These are phyloP conservation scores for Neostethus bicornis DNA, from an alignment of 2,797 vertebrate genomes.

Conservation along the genomic window DNA sequence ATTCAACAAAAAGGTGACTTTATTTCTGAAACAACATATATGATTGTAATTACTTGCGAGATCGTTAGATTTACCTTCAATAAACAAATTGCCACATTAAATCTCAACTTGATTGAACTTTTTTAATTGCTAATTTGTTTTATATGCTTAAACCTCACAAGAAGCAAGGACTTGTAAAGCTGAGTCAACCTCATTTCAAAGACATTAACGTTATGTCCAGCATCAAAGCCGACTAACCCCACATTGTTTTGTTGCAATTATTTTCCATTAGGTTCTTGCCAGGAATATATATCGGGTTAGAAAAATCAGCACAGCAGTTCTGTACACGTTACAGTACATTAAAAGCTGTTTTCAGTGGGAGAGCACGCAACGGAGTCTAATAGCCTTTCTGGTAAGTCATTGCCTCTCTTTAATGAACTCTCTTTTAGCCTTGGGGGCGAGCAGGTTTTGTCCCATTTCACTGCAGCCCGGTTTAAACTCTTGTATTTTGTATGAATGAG, in stretches of 20 bases:
- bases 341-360: slow-evolving; percentile 99
- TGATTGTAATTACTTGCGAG: not conserved
- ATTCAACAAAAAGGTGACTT: slow-evolving; percentile 93
- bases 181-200: slow-evolving; percentile 64
- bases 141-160: slow-evolving; percentile 55
- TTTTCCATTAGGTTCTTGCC: slow-evolving; percentile 88
- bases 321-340: slow-evolving; percentile 94
- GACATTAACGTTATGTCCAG: slow-evolving; percentile 70
- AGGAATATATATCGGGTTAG: slow-evolving; percentile 93
- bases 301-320: slow-evolving; percentile 92
- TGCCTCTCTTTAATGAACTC: slow-evolving; percentile 72
- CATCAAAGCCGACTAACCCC: slow-evolving; percentile 67
- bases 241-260: slow-evolving; percentile 62
- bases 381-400: slow-evolving; percentile 93
- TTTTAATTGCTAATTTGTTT: slow-evolving; percentile 51
- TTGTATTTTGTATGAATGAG: slow-evolving; percentile 68
- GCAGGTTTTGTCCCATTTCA: slow-evolving; percentile 73
- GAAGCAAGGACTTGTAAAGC: slow-evolving; percentile 55
- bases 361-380: slow-evolving; percentile 87
- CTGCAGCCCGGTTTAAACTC: slow-evolving; percentile 63
- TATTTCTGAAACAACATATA: not conserved
- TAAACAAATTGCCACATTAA: slow-evolving; percentile 38
- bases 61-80: slow-evolving; percentile 14
- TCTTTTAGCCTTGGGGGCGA: slow-evolving; percentile 68
- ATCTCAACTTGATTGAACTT: slow-evolving; percentile 27